Base-by-base conservation (phyloP, 2,113 vertebrate genomes). In the Canis aureus region DNA sequence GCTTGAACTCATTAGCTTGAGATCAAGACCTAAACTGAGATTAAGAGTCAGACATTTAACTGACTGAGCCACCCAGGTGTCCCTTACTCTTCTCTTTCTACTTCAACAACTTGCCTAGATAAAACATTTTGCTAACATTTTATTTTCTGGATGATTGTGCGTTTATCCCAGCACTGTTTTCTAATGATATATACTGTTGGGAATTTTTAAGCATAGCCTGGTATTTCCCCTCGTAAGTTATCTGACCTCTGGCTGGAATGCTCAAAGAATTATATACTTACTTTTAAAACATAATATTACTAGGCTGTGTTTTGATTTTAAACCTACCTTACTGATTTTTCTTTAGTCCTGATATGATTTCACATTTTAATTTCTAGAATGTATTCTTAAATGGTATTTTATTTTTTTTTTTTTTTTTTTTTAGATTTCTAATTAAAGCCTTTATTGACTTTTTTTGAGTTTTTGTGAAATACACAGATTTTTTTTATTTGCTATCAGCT, bases 271-370 rank as follows among this genome's bases (percentile, higher is more conserved):
- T 27, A 51, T 51, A 79, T 55, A 91, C 1, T 64, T 74, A 81
- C 51, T 66, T 62, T 94, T 76, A 94, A 95, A 94, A 71, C 19
- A 53, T 55, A 84, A 60, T 8, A 71, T 96, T 29, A 60, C 15
- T 38, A 64, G 12, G 3, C 22, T 84, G 23, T 71, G 8, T 81
- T 97, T 76, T 19, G 60, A 17, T 64, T 97, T 92, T 79, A 88
- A n/a, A 11, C 17, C 66, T 19, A 71, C 2, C 0, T 90, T 59
- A 55, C 16, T 59, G 64, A 38, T 69, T 87, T 90, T 83, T 55
- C 49, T 79, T 66, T 22, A 91, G 25, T 29, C 10, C 83, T 67
- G 4, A 59, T 83, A 11, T 80, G 7, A 4, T 74, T 96, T 83
- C 22, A 81, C 93, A 62, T 78, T 57, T 89, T 91, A 74, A 57